These are phyloP conservation scores for Drosophila vallismaia DNA, from an alignment of 2,888 invertebrate species.

Conservation along the genomic window DNA sequence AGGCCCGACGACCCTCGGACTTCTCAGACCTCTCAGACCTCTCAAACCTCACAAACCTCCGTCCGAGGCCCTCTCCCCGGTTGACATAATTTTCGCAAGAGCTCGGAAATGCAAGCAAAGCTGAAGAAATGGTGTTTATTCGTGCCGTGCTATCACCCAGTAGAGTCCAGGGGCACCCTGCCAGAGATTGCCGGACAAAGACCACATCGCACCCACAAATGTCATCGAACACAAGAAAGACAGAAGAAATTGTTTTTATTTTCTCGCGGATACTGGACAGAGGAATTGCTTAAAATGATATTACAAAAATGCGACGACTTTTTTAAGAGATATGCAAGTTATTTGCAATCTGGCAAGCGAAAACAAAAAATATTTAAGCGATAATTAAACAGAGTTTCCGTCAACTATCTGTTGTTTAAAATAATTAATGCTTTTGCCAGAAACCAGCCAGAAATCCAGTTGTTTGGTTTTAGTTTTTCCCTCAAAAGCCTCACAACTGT, in stretches of 20 bases:
- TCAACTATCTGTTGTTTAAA: not conserved
- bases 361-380: not conserved
- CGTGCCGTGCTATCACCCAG: slow-evolving; percentile 21
- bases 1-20: slow-evolving; percentile 8
- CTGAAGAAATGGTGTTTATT: slow-evolving; percentile 38
- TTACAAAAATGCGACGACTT: not conserved
- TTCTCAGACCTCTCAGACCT: not conserved
- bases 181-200: slow-evolving; percentile 27
- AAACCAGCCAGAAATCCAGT: not conserved
- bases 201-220: slow-evolving; percentile 20
- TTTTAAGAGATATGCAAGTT: not conserved
- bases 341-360: not conserved
- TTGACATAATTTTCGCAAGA: slow-evolving; percentile 47
- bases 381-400: slow-evolving; percentile 5
- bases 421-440: not conserved
- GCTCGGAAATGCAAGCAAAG: slow-evolving; percentile 32
- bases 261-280: slow-evolving; percentile 17
- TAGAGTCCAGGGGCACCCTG: slow-evolving; percentile 3
- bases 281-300: not conserved
- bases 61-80: slow-evolving; percentile 3
- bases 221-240: slow-evolving; percentile 7
- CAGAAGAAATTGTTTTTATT: slow-evolving; percentile 29
- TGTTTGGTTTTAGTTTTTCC: not conserved
- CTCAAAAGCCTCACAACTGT: slow-evolving; percentile 1
- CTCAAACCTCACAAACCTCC: not conserved